phyloP scores from a whole-genome alignment of 2,113 vertebrate genomes.

The Bostrychus sinensis region DNA sequence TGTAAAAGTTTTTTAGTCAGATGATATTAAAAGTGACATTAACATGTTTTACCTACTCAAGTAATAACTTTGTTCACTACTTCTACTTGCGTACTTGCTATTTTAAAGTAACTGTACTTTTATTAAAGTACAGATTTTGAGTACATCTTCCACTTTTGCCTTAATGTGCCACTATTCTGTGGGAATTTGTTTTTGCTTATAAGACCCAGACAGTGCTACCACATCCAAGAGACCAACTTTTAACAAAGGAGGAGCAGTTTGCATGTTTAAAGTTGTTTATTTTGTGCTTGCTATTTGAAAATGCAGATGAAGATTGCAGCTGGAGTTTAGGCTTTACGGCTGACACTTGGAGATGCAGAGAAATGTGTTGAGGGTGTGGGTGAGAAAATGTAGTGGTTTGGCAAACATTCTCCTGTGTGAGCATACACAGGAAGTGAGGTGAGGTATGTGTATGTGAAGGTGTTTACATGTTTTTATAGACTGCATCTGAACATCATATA shows the following conservation, averaged over 20 bases:
- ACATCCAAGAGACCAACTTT: constrained; percentile 14
- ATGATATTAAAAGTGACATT: no score
- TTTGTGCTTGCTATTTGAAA: constrained; percentile 48
- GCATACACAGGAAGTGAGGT: constrained; percentile 58
- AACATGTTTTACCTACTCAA: no score
- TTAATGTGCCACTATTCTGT: neutral
- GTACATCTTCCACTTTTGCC: neutral
- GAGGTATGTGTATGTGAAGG: constrained; percentile 37
- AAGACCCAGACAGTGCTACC: constrained; percentile 15
- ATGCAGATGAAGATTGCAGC: neutral
- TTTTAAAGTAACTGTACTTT: no score
- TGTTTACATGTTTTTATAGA: constrained; percentile 40
- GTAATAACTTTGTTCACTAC: no score
- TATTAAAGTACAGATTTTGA: neutral
- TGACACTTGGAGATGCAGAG: constrained; percentile 35
- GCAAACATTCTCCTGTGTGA: constrained; percentile 56
- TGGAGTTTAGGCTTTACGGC: neutral
- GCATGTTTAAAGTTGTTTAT: constrained; percentile 39
- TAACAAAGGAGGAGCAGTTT: constrained; percentile 23
- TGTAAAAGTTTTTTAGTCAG: no score
- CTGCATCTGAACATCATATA: neutral
- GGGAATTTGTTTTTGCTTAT: constrained; percentile 17
- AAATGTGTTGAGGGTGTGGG: constrained; percentile 48
- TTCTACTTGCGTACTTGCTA: no score
- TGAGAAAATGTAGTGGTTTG: constrained; percentile 58